Base-by-base conservation (phyloP, 2,113 vertebrate species). In the Embiotoca jacksoni region DNA sequence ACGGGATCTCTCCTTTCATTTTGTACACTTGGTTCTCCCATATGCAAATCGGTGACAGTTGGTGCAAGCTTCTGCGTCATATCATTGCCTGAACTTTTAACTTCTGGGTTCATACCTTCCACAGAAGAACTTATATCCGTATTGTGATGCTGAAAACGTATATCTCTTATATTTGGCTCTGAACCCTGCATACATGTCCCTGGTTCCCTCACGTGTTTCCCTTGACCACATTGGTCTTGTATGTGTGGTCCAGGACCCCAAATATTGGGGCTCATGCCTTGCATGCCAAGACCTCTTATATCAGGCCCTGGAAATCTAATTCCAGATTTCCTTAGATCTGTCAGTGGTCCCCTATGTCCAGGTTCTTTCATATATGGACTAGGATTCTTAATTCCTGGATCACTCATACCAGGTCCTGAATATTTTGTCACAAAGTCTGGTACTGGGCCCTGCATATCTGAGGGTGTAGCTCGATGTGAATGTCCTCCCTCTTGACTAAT, bases 51-150 rank as follows among this genome's bases (percentile, higher is more conserved):
- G 67, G 32, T 56, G 49, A 53, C 35, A 55, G 44, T 6, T 59
- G 61, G 32, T 41, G 31, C 16, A 73, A n/a, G 11, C 33, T 57
- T 75, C 65, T 75, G 67, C 13, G 14, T 65, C 33, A 70, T 13
- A 66, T 70, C 54, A 60, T 47, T 14, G n/a, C 5, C 44, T 46
- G 59, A 50, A 65, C 32, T 23, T 23, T 23, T 23, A 23, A 23
- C 23, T 23, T 23, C 23, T 23, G 23, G 23, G 23, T 23, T 23
- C 23, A 23, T 23, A 23, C 23, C 23, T 23, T 23, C 23, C 23
- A 23, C 64, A 65, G 3, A 11, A 46, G 1, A 46, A 46, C 2
- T 52, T 37, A 16, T 73, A 23, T 23, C 23, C 23, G 23, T 23
- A 23, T 10, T 69, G 32, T 23, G 33, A 44, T 53, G 32, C 8